Percentiles rank a stretch among this genome's conserved stretches.
Evolutionary conservation across 2,113 vertebrate species (phyloP).

Genomic region (Nerophis ophidion): DNA sequence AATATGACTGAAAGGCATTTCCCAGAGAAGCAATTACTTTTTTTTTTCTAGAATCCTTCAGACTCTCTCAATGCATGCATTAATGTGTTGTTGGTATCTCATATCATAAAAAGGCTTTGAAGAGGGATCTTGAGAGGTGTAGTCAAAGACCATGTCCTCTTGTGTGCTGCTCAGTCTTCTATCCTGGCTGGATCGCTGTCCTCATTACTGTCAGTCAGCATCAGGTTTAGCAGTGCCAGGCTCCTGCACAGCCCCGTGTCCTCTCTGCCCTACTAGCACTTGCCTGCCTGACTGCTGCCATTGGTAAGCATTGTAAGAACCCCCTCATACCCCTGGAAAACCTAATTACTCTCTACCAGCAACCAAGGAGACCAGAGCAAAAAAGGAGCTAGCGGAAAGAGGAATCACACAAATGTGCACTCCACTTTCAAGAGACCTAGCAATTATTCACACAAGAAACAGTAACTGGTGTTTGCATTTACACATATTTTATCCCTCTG

Average conservation of each 20-base stretch:
- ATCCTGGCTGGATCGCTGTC: slow-evolving; percentile 60
- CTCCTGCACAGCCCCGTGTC: slow-evolving; percentile 65
- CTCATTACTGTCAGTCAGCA: slow-evolving; percentile 76
- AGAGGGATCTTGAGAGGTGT: slow-evolving; percentile 59
- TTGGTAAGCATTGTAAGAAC: slow-evolving; percentile 63
- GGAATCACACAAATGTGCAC: slow-evolving; percentile 39
- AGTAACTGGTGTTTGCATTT: slow-evolving; percentile 34
- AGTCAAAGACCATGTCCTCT: slow-evolving; percentile 51
- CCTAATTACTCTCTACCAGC: slow-evolving; percentile 65
- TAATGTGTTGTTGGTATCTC: slow-evolving; percentile 1
- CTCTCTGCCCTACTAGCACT: slow-evolving; percentile 60
- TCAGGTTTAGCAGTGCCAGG: slow-evolving; percentile 67
- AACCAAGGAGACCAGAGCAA: slow-evolving; percentile 55
- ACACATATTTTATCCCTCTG: slow-evolving; percentile 36
- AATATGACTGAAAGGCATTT: slow-evolving; percentile 1
- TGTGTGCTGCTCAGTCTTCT: slow-evolving; percentile 44
- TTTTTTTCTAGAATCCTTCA: slow-evolving; percentile 7
- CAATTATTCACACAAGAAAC: slow-evolving; percentile 56
- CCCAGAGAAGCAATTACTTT: neutral
- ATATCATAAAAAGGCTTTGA: slow-evolving; percentile 41
- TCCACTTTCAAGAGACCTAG: slow-evolving; percentile 36
- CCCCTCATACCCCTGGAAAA: slow-evolving; percentile 58
- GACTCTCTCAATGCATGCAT: slow-evolving; percentile 11
- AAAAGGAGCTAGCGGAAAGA: slow-evolving; percentile 31
- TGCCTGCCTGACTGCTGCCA: slow-evolving; percentile 65